A percentile compares a stretch with the other conserved stretches of the same genome.
Conservation (phyloP, 2,888 invertebrate species). For the Tipula vernalis region DNA sequence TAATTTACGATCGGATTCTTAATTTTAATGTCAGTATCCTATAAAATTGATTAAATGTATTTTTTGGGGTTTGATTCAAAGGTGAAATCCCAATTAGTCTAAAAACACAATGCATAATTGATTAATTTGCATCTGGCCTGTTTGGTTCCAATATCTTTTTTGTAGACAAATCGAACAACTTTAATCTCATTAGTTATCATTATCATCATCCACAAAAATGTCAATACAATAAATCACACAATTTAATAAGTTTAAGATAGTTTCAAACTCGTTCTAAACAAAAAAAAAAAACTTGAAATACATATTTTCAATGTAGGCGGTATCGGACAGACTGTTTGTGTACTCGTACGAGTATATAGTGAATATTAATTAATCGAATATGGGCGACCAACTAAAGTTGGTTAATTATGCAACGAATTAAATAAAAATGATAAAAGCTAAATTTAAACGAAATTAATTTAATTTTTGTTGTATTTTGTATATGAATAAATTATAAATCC, state of each 20-base stretch:
- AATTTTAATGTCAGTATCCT: background rate
- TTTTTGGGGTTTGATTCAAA: background rate
- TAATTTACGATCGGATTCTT: background rate
- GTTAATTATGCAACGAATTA: background rate
- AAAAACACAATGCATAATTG: background rate
- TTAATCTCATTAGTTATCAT: background rate
- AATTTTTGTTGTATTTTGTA: background rate
- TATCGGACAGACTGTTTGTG: background rate
- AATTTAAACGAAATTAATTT: background rate
- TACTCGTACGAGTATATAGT: background rate
- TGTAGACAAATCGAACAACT: background rate
- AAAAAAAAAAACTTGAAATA: background rate
- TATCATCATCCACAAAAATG: background rate
- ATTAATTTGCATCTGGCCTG: no score
- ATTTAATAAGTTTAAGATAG: background rate
- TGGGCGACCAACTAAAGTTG: background rate
- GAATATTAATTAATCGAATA: background rate
- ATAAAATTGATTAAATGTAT: background rate
- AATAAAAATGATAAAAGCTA: background rate
- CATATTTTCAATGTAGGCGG: background rate
- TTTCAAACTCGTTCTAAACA: background rate
- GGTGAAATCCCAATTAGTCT: background rate
- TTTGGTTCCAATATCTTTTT: background rate
- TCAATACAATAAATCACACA: background rate
- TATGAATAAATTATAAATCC: background rate